Evolutionary conservation across 2,113 vertebrate species (phyloP).

Genomic region (Trogon surrucura): DNA sequence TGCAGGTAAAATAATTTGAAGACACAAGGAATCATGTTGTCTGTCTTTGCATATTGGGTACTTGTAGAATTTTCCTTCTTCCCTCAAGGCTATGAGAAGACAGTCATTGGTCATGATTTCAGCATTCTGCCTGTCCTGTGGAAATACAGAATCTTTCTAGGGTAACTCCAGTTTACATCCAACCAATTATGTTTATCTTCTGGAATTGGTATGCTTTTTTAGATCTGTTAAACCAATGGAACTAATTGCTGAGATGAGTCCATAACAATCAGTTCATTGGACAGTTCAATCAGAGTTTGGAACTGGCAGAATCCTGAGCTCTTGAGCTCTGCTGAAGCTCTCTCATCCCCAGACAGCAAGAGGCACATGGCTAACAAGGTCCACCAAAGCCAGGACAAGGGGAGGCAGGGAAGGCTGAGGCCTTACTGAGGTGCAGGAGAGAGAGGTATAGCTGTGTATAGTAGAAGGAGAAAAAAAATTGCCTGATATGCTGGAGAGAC

Average conservation of each 20-base stretch:
- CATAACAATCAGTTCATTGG: neutral
- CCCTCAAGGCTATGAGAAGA: neutral
- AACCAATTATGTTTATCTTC: neutral
- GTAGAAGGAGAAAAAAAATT: neutral
- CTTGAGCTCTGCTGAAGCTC: accelerated
- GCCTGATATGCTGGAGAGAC: neutral
- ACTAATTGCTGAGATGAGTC: neutral
- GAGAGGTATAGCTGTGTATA: neutral
- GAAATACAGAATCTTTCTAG: neutral
- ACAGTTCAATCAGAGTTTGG: neutral
- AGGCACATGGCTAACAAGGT: neutral
- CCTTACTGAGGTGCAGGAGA: neutral
- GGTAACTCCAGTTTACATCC: neutral
- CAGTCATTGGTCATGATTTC: neutral
- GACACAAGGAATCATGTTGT: neutral
- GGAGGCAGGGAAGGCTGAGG: neutral
- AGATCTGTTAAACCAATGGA: neutral
- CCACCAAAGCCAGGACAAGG: neutral
- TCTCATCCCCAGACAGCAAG: accelerated
- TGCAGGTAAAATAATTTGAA: neutral
- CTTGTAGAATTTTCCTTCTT: neutral
- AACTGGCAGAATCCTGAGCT: neutral
- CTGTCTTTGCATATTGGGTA: neutral
- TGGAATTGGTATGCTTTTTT: neutral
- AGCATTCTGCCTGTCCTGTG: neutral